A percentile compares a stretch with the other conserved stretches of the same genome.
Evolutionary conservation across 2,113 vertebrate genomes (phyloP).

Genomic region (Nyctereutes procyonoides): DNA sequence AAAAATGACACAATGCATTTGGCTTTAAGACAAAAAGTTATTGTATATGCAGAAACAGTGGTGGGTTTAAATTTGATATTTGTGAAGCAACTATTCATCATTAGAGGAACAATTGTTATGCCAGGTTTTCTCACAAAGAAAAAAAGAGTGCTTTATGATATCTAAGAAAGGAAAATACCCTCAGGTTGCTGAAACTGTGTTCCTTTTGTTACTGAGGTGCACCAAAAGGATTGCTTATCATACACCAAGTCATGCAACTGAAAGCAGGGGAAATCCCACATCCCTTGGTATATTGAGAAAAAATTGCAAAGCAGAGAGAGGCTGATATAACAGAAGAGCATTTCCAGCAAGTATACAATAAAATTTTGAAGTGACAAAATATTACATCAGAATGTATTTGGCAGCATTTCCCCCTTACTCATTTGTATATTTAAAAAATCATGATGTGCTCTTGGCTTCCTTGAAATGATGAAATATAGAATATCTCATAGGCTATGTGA

Average conservation of each 20-base stretch:
- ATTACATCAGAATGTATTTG: neutral
- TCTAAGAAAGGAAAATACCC: neutral
- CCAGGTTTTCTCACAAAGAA: neutral
- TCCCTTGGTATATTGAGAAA: neutral
- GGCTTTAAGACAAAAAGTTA: conserved; percentile 42
- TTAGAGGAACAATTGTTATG: conserved; percentile 37
- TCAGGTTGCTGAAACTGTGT: conserved; percentile 28
- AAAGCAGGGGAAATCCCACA: conserved; percentile 12
- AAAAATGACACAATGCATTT: conserved; percentile 27
- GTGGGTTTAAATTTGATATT: conserved; percentile 37
- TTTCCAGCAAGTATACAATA: conserved; percentile 32
- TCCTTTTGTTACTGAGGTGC: neutral
- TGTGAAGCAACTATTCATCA: conserved; percentile 43
- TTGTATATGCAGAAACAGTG: neutral
- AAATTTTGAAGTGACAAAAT: conserved; percentile 31
- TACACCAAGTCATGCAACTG: neutral
- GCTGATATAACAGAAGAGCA: neutral
- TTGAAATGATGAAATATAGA: neutral
- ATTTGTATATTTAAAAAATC: neutral
- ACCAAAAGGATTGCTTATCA: neutral
- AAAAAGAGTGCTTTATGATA: neutral
- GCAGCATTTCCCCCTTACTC: neutral
- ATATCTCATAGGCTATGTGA: neutral
- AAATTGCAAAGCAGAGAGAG: neutral
- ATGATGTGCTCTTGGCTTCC: neutral